Evolutionary conservation across 92 coral and sea anemone genomes (phyloP), one percentile per base, ranked within the genome.

Genomic region (Scolanthus callimorphus): DNA sequence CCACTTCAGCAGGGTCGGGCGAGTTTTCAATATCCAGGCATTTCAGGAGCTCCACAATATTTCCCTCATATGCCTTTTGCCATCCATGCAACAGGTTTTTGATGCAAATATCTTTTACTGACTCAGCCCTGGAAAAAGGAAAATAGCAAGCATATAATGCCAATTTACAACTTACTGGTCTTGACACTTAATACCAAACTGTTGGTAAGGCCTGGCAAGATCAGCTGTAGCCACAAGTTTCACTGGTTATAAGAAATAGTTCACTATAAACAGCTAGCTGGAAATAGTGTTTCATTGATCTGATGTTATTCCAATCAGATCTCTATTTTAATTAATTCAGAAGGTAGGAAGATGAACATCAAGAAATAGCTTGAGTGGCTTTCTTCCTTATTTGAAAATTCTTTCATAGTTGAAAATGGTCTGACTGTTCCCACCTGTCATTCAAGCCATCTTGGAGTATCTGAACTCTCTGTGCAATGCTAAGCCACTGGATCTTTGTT

Each of bases 391-490:
- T n/a, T n/a, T n/a, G n/a, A n/a, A n/a, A n/a, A n/a, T n/a, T n/a
- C n/a, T n/a, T n/a, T n/a, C n/a, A n/a, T n/a, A n/a, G n/a, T n/a
- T n/a, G n/a, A n/a, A n/a, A n/a, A n/a, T n/a, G n/a, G n/a, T n/a
- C n/a, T n/a, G n/a, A n/a, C n/a, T n/a, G n/a, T n/a, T 10, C 50
- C 1, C 31, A 68, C 75, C 82, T 80, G 77, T 94, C 99, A 61
- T 82, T 71, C 54, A 94, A 47, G 48, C 99, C 99, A 80, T 81
- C 79, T 31, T 80, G 88, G 6, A 94, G 83, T 31, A 94, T 55
- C 63, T 85, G 76, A 30, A 94, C 76, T 17, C 99, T 68, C 67
- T 84, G 86, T 15, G 94, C 99, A 88, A 94, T 94, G 31, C 95
- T 72, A 17, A 94, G 65, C 25, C 92, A 72, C 55, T 60, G 80